Conservation (phyloP, 2,888 invertebrate species). For the Spilarctia lutea region DNA sequence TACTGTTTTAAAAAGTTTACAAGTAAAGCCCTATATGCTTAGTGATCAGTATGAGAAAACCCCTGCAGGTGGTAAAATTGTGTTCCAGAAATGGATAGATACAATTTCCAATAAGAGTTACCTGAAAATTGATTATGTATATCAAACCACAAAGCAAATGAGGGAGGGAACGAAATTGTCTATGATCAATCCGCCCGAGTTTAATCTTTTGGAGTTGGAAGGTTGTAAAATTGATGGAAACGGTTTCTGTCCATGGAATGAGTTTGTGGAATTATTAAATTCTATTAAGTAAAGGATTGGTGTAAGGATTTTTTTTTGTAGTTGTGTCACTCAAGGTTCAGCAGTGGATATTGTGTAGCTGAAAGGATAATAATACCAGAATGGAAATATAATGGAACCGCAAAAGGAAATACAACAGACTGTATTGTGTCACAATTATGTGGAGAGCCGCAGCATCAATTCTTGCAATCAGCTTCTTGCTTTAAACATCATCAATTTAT, state of each 20-base stretch:
- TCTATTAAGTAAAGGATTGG: not conserved
- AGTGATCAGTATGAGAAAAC: slow-evolving; percentile 65
- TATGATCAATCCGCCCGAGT: slow-evolving; percentile 65
- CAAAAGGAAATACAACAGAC: not conserved
- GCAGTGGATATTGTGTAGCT: not conserved
- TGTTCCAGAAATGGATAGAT: slow-evolving; percentile 76
- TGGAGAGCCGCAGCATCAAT: not conserved
- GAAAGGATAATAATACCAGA: not conserved
- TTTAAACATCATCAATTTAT: too few relatives aligned
- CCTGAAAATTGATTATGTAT: slow-evolving; percentile 73
- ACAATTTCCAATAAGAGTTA: slow-evolving; percentile 48
- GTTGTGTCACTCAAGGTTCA: not conserved
- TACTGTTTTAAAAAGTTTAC: slow-evolving; percentile 66
- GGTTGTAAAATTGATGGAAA: slow-evolving; percentile 60
- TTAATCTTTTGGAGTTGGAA: slow-evolving; percentile 62
- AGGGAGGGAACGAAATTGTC: slow-evolving; percentile 63
- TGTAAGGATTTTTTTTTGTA: not conserved
- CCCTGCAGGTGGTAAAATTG: slow-evolving; percentile 76
- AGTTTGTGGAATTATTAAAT: slow-evolving; percentile 58
- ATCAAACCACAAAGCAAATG: slow-evolving; percentile 69
- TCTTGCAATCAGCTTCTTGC: too few relatives aligned
- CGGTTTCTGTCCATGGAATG: slow-evolving; percentile 73
- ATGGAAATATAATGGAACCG: too few relatives aligned
- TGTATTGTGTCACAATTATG: not conserved
- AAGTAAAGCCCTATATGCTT: slow-evolving; percentile 64